Base-by-base conservation (phyloP, 2,113 vertebrate genomes). In the Psittacara wagleri region DNA sequence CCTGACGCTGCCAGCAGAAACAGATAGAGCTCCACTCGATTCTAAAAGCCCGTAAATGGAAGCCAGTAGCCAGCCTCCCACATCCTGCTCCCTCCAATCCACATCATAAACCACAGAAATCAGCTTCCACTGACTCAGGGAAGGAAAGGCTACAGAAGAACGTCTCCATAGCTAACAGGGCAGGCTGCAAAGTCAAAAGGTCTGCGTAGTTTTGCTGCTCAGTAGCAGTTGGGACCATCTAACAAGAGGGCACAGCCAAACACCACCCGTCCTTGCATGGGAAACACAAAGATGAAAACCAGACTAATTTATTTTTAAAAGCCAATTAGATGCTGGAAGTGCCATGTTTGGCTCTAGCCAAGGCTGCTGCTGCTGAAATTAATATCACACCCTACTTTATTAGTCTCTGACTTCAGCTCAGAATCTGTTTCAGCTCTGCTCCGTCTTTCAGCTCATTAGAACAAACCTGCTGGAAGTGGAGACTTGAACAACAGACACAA, bases 261-360 rank as follows among this genome's bases (percentile, higher is more conserved):
- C 64, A 83, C 43, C 61, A 72, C 64, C 68, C 3, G 2, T 88
- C 77, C 94, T 93, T 93, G 83, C 94, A 94, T 49, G 83, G 76
- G 86, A 94, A 94, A 94, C 61, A 76, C 2, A 10, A 80, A 93
- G 69, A 92, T 61, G 86, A 95, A 92, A 96, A 93, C 66, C 86
- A 91, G 92, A 92, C 94, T 95, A 88, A 97, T 95, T 96, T 93
- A 92, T 92, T 88, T 95, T 94, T 94, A 88, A 95, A 96, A 95
- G 92, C 69, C 92, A 96, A 94, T 95, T 96, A 94, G 94, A 94
- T 82, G 62, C 73, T 95, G 94, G 77, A 96, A 89, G 90, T 91
- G 54, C 92, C 81, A 86, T 6, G 4, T 57, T 92, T 91, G 77
- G 74, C 83, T 68, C 66, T 82, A 95, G 83, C 86, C 83, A 96